Conservation (phyloP, 2,113 vertebrate species). For the Pelobates fuscus region DNA sequence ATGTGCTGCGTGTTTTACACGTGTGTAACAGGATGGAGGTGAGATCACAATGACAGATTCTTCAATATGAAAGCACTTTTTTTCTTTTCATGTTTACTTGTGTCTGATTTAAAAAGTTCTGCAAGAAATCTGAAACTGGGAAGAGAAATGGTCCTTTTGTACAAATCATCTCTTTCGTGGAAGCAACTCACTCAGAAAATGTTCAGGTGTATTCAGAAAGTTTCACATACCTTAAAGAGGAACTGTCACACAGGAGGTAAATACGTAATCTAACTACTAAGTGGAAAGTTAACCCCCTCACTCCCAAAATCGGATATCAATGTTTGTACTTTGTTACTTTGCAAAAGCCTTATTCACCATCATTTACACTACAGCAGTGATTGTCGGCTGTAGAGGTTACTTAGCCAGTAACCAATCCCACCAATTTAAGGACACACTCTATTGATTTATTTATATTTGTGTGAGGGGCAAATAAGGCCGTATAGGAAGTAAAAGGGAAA, state of each 20-base stretch:
- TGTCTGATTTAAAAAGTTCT: background rate
- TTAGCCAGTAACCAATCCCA: too few species aligned
- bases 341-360: too few species aligned
- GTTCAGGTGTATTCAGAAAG: background rate
- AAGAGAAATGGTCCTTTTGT: background rate
- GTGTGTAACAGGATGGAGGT: conserved; percentile 51
- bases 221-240: background rate
- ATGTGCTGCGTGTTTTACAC: conserved; percentile 40
- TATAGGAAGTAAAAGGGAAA: too few species aligned
- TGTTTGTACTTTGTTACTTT: too few species aligned
- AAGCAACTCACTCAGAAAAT: background rate
- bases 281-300: background rate
- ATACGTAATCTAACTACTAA: background rate
- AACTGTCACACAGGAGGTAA: background rate
- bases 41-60: background rate
- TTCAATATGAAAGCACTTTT: background rate
- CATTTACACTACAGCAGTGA: too few species aligned
- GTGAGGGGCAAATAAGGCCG: too few species aligned
- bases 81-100: too few species aligned
- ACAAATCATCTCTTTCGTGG: background rate
- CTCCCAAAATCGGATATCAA: too few species aligned
- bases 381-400: too few species aligned
- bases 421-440: too few species aligned
- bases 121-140: background rate
- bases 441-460: too few species aligned